Base-by-base conservation (phyloP, 2,888 invertebrate species). In the Zygothrica quintamaculata region DNA sequence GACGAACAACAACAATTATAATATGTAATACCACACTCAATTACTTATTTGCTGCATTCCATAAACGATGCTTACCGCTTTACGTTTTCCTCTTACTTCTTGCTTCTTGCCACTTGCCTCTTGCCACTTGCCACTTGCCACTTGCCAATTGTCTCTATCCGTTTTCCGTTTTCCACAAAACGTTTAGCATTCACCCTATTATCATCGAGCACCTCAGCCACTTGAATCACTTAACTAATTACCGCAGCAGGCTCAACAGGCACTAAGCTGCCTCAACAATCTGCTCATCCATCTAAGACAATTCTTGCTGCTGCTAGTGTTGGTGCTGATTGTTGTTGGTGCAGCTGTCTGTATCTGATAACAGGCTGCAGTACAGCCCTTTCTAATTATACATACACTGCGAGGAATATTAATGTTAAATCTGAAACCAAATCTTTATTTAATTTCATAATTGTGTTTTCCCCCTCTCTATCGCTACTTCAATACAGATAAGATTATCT, bases 171-270 rank as follows among this genome's bases (percentile, higher is more conserved):
- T 22, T 22, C 18, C 5, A 22, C 18, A 3, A 12, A 11, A 11
- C 34, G 65, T 52, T 65, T 65, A 65, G 47, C 37, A 36, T 42
- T 42, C 58, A 58, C 18, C 18, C 25, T 64, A 69, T 65, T 40
- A 56, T 61, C 47, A 57, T 46, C 51, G 55, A 53, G 59, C 58
- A 31, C 44, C 53, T 55, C 55, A 44, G 29, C 16, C 74, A 67
- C 65, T 74, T 43, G 72, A 62, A 57, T 59, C 70, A 65, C 66
- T 66, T 68, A 61, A 53, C 72, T 75, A 72, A 72, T 72, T 72
- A 72, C 72, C 42, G 52, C 67, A 67, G 67, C 67, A 67, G 58
- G 62, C 55, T 72, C 67, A 67, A 72, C 62, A 67, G 71, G 55
- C 71, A 56, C 62, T 72, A 62, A 72, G 72, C 72, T 48, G 52